A percentile compares a stretch with the other conserved stretches of the same genome.
Conservation (phyloP, 2,888 invertebrate genomes). For the Corythucha ciliata region DNA sequence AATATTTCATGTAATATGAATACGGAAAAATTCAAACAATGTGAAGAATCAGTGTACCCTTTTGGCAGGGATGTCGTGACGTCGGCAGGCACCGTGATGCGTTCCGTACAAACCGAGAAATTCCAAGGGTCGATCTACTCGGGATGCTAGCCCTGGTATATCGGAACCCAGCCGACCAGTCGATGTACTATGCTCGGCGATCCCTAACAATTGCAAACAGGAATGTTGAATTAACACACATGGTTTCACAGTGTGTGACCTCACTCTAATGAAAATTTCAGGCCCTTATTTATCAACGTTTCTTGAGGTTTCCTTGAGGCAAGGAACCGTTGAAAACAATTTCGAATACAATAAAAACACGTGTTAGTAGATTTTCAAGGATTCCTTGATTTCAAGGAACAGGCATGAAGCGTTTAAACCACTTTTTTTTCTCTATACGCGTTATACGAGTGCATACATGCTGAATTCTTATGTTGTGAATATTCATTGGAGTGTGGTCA, state of each 20-base stretch:
- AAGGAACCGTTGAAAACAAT: no score
- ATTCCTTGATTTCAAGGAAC: no score
- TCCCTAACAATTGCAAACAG: slow-evolving; percentile 21
- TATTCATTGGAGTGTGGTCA: no score
- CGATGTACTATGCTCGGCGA: slow-evolving; percentile 27
- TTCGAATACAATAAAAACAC: no score
- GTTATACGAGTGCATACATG: no score
- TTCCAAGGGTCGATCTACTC: slow-evolving; percentile 67
- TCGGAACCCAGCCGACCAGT: slow-evolving; percentile 52
- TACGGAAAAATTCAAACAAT: background rate
- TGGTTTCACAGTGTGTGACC: no score
- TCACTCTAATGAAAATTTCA: background rate
- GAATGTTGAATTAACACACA: background rate
- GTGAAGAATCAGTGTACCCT: slow-evolving; percentile 47
- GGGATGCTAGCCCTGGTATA: slow-evolving; percentile 74
- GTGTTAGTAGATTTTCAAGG: no score
- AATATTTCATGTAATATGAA: slow-evolving; percentile 23
- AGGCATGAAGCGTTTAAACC: no score
- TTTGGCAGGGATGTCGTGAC: slow-evolving; percentile 84
- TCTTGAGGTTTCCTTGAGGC: no score
- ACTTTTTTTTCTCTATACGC: no score
- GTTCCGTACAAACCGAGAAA: slow-evolving; percentile 90
- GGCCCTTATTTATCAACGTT: no score
- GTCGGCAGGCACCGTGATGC: slow-evolving; percentile 76
- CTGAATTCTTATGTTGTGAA: no score